Conservation (phyloP, 2,113 vertebrate genomes). For the Sakesphorus luctuosus region DNA sequence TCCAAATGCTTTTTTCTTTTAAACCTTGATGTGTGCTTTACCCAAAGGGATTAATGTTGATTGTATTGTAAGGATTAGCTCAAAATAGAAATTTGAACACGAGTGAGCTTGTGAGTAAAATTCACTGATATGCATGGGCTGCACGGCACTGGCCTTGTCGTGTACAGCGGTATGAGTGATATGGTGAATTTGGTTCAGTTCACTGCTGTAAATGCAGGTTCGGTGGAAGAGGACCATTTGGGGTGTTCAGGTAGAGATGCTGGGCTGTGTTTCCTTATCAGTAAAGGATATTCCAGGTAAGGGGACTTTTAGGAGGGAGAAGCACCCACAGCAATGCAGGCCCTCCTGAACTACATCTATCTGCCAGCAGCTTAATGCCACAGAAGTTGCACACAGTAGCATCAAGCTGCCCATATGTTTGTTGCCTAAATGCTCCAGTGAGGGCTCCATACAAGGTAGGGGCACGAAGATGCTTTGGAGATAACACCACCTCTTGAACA, state of each 20-base stretch:
- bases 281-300: background rate
- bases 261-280: background rate
- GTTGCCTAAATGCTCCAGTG: background rate
- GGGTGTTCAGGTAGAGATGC: too few species aligned
- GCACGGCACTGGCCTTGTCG: rapidly evolving
- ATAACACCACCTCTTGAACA: background rate
- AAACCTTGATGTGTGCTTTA: background rate
- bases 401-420: background rate
- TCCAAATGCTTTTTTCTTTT: background rate
- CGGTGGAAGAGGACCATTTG: background rate
- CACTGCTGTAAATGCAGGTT: rapidly evolving
- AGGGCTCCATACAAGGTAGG: background rate
- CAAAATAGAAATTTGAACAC: background rate
- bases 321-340: background rate
- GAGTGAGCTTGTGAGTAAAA: background rate
- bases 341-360: background rate
- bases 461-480: background rate
- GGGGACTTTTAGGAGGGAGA: background rate
- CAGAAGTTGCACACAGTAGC: background rate
- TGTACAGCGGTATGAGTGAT: rapidly evolving
- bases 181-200: background rate
- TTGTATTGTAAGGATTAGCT: background rate
- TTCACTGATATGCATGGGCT: background rate
- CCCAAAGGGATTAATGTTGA: background rate
- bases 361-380: background rate